These are phyloP conservation scores for Melanotaenia parkinsoni DNA, from an alignment of 2,797 vertebrate species.

Conservation along the genomic window DNA sequence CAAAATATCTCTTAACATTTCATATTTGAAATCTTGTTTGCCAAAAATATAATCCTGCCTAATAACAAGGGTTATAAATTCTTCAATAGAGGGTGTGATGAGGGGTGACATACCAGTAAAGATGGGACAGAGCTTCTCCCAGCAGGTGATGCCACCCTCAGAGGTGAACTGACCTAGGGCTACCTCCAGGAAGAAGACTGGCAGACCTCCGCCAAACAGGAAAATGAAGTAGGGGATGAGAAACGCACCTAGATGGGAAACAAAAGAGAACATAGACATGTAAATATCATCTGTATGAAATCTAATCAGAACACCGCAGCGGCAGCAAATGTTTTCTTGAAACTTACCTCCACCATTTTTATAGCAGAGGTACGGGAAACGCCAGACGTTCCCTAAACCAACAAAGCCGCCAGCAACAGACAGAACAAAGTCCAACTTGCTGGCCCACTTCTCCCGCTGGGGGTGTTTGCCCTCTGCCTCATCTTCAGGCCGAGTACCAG, in stretches of 20 bases:
- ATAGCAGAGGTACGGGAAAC: conserved; percentile 99
- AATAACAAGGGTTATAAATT: neutral
- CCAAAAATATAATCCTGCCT: neutral
- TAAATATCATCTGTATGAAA: neutral
- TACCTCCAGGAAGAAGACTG: conserved; percentile 98
- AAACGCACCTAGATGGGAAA: conserved; percentile 89
- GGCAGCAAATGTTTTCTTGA: neutral
- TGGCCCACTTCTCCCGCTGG: conserved; percentile 97
- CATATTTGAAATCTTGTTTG: neutral
- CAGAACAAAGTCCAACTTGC: conserved; percentile 97
- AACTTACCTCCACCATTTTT: conserved; percentile 97
- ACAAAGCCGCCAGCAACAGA: conserved; percentile 97
- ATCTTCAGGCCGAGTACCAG: conserved; percentile 94
- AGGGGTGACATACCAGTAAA: conserved; percentile 88
- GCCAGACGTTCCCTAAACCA: conserved; percentile 97
- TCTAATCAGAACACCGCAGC: neutral
- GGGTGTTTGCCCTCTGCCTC: conserved; percentile 96
- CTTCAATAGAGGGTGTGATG: neutral
- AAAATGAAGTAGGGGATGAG: conserved; percentile 99
- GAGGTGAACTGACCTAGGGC: conserved; percentile 97
- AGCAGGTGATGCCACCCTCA: conserved; percentile 98
- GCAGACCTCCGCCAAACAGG: conserved; percentile 97
- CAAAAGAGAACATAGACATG: neutral
- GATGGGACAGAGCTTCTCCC: conserved; percentile 98
- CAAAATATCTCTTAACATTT: neutral